Evolutionary conservation across 1,140 invertebrate genomes (phyloP), one percentile per base, ranked within the genome.

Genomic region (Aethina tumida): DNA sequence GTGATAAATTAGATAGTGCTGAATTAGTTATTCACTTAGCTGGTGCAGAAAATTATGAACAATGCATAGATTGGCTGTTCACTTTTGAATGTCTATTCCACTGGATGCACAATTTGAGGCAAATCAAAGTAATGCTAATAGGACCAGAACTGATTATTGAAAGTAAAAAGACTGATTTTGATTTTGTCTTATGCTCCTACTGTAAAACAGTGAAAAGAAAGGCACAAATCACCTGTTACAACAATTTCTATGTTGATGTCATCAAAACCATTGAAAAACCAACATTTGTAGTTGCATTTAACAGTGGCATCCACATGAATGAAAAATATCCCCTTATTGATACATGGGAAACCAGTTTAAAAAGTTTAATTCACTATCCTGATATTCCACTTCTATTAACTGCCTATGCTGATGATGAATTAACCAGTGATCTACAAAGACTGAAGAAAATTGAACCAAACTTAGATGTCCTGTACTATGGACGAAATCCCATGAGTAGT

Each of bases 301-400:
- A 61, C 43, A 55, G 57, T 43, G 60, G 58, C n/a, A n/a, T 10
- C 48, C 62, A 28, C 50, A 54, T 41, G 58, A 60, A 43, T 53
- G 21, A 43, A 31, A 14, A 30, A 15, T 20, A 45, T 19, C 21
- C 15, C 8, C 15, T 30, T 12, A 35, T 41, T 38, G 52, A 63
- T 52, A 25, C 47, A 9, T 63, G 60, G 61, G 27, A 35, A 33
- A 32, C 42, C 8, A 55, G 53, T 33, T 36, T 63, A 26, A 39
- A 44, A 3, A 39, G 26, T 15, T 42, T 62, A 20, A 19, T 59
- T 5, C 19, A 37, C 9, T 33, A 49, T 35, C 13, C 27, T n/a
- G 29, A 46, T 12, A 38, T 52, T 22, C 54, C 58, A 9, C 25
- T 60, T 17, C 7, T 61, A 9, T 30, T 63, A 10, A 60, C 60